Evolutionary conservation across 2,797 vertebrate genomes (phyloP), one percentile per base, ranked within the genome.

Genomic region (Dallia pectoralis): DNA sequence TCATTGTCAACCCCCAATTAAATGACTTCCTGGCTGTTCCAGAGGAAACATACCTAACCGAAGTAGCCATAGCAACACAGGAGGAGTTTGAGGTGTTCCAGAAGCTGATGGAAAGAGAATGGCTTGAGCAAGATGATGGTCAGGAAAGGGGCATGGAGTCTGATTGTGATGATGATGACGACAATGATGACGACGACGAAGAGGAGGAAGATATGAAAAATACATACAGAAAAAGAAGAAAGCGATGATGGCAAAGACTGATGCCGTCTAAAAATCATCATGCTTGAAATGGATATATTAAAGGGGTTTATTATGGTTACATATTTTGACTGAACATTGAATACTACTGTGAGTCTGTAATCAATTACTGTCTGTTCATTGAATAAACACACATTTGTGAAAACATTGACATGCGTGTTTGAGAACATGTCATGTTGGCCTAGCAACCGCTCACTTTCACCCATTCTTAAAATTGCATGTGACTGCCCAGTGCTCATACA

Each of bases 21-120:
- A 94, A 92, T 84, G 82, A 88, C 68, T 72, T 99, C 72, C 84
- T 98, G 15, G 67, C 72, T 4, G 76, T 84, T 2, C 79, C 93
- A 0, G 90, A 94, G 81, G 85, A 92, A 0, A 87, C 90, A 4
- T 99, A 95, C 82, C 70, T 99, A 59, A 67, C 75, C 15, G 72
- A 77, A 7, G 71, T 95, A 8, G 96, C 96, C 65, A 40, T 0
- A 4, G 91, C 95, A 0, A 91, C 94, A 0, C 51, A 53, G 0
- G 95, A 97, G 69, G 97, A 99, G 81, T 96, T 95, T 12, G 83
- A 89, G 1, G 91, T 95, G 12, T 99, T 99, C 87, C 93, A 91
- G 85, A 94, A 92, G 82, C 86, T 99, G 67, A 64, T 96, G 75
- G 90, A 88, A 30, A 92, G 89, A 78, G 97, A 98, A 77, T 93